A percentile compares a stretch with the other conserved stretches of the same genome.
phyloP scores from a whole-genome alignment of 2,113 vertebrate genomes.

The Guaruba guarouba region DNA sequence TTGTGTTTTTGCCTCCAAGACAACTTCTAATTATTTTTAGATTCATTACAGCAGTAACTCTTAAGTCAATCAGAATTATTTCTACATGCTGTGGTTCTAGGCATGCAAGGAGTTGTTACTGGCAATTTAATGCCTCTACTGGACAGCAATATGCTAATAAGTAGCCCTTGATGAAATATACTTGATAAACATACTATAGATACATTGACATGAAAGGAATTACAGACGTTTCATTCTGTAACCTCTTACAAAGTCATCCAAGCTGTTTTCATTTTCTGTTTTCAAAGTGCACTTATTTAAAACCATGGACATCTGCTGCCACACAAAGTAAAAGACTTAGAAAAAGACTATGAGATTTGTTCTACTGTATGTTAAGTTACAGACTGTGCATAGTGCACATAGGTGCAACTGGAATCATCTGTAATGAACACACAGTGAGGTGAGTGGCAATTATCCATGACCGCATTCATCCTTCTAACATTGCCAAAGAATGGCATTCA shows the following conservation, averaged over 20 bases:
- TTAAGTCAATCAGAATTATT: neutral
- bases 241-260: neutral
- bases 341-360: neutral
- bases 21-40: neutral
- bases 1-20: neutral
- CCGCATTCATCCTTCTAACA: neutral
- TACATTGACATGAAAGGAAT: neutral
- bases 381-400: neutral
- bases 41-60: neutral
- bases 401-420: neutral
- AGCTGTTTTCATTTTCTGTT: conserved; percentile 22
- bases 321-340: neutral
- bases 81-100: neutral
- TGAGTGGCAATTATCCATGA: neutral
- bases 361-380: rapidly evolving
- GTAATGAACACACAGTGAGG: neutral
- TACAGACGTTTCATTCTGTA: neutral
- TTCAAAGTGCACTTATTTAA: conserved; percentile 22
- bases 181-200: neutral
- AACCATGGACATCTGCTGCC: neutral
- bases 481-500: neutral
- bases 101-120: neutral
- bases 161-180: neutral
- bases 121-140: neutral
- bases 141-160: neutral